Evolutionary conservation across 2,797 vertebrate genomes (phyloP).

Genomic region (Bradypus variegatus): DNA sequence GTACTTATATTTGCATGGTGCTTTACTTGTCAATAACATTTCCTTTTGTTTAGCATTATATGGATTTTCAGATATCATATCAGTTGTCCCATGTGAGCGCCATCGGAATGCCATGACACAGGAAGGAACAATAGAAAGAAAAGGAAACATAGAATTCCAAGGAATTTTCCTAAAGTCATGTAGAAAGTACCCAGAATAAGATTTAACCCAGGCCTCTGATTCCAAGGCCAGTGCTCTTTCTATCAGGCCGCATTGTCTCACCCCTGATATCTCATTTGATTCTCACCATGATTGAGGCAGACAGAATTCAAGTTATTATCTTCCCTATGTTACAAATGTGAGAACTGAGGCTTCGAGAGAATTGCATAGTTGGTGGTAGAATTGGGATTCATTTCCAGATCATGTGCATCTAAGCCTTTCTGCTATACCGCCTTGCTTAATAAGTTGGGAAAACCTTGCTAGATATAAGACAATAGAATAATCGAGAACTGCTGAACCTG

Average conservation of each 20-base stretch:
- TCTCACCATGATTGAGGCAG: not conserved
- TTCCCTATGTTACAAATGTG: not conserved
- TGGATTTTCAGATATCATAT: not conserved
- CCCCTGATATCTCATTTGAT: not conserved
- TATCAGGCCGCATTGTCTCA: too few species aligned
- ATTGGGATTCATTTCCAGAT: not conserved
- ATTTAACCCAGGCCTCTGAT: not conserved
- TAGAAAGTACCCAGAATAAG: not conserved
- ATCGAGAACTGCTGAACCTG: not conserved
- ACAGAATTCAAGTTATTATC: not conserved
- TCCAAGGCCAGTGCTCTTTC: not conserved
- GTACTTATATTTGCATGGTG: not conserved
- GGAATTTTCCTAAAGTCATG: not conserved
- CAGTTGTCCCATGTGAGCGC: not conserved
- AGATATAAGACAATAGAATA: not conserved
- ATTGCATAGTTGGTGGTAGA: not conserved
- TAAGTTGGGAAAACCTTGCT: not conserved
- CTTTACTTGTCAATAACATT: not conserved
- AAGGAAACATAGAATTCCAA: not conserved
- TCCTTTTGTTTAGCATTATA: not conserved
- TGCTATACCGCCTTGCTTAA: not conserved
- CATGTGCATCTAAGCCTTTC: not conserved
- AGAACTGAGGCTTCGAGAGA: not conserved
- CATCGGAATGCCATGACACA: not conserved
- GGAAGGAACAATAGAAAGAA: not conserved